Evolutionary conservation across 2,797 vertebrate genomes (phyloP).

Genomic region (Pipistrellus kuhlii): DNA sequence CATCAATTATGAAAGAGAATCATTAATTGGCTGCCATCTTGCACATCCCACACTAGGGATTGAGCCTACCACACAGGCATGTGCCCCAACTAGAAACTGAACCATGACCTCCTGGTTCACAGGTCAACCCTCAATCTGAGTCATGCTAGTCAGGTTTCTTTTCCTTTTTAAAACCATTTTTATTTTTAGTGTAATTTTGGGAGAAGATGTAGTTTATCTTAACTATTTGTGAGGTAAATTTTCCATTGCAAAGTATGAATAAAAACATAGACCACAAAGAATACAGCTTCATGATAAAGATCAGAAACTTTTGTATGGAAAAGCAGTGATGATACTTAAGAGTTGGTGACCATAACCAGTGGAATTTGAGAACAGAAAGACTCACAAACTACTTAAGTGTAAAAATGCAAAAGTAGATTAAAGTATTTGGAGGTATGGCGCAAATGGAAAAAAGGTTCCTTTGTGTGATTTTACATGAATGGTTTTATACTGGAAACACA

Average conservation of each 20-base stretch:
- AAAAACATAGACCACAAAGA: constrained; percentile 38
- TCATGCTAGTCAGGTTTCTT: neutral
- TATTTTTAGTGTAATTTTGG: constrained; percentile 46
- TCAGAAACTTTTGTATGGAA: neutral
- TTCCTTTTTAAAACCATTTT: constrained; percentile 24
- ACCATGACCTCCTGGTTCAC: no score
- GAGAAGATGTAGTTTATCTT: constrained; percentile 32
- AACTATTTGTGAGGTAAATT: constrained; percentile 26
- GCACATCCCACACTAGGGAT: no score
- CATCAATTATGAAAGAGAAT: no score
- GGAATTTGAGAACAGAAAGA: constrained; percentile 46
- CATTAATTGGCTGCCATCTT: no score
- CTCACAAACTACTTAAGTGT: neutral
- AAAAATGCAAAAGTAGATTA: constrained; percentile 16
- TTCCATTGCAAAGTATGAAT: constrained; percentile 10
- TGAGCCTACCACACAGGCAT: no score
- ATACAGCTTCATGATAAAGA: constrained; percentile 47
- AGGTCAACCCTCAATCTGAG: no score
- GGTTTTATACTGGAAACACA: neutral
- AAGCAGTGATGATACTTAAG: neutral
- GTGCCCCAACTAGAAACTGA: no score
- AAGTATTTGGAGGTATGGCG: neutral
- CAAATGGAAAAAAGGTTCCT: neutral
- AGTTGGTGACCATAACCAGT: neutral
- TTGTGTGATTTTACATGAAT: constrained; percentile 22